A percentile compares a stretch with the other conserved stretches of the same genome.
These are phyloP conservation scores for Columba guinea DNA, from an alignment of 2,797 vertebrate species.

Conservation along the genomic window DNA sequence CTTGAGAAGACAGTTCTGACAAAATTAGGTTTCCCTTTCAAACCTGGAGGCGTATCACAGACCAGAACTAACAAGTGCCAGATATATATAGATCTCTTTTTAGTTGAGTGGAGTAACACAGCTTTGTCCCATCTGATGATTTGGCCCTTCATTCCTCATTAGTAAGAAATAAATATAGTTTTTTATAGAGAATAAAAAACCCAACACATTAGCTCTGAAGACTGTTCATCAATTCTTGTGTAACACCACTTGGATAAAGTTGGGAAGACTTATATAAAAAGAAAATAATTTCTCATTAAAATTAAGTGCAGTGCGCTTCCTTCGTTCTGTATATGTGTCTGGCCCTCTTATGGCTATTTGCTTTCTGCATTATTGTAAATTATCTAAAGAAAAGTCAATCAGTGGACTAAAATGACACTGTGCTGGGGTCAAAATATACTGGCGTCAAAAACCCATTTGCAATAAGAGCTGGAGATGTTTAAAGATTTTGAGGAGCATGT, in stretches of 20 bases:
- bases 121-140: not conserved
- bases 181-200: not conserved
- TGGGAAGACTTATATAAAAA: not conserved
- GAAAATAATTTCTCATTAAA: not conserved
- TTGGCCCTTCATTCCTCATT: not conserved
- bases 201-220: not conserved
- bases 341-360: not conserved
- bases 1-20: not conserved
- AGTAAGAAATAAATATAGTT: not conserved
- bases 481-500: not conserved
- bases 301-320: not conserved
- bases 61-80: not conserved
- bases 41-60: not conserved
- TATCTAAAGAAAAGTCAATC: not conserved
- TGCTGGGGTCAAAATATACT: not conserved
- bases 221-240: not conserved
- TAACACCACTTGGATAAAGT: not conserved
- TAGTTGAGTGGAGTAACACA: not conserved
- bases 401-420: not conserved
- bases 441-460: not conserved
- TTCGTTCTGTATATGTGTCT: not conserved
- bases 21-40: conserved; percentile 1
- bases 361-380: not conserved
- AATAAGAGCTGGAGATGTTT: not conserved
- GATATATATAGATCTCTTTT: not conserved